Evolutionary conservation across 2,113 vertebrate genomes (phyloP), one percentile per base, ranked within the genome.

Genomic region (Aleadryas rufinucha): DNA sequence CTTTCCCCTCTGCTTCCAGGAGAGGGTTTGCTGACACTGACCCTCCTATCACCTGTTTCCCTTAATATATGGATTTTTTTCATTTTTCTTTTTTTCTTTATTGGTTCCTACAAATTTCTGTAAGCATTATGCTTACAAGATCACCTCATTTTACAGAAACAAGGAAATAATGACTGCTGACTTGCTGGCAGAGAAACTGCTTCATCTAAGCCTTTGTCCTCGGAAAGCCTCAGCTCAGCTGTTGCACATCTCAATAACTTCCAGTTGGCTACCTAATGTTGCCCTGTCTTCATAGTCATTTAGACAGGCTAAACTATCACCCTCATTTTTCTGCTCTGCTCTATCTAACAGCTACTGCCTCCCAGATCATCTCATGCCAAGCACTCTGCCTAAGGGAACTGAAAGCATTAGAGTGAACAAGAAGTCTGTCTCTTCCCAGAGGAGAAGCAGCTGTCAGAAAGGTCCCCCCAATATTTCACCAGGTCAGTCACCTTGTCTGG

Each of bases 401-500:
- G 11, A 74, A 71, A 78, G n/a, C 49, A 23, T 47, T 27, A 13
- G 31, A 44, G 33, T 64, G 77, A 83, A 33, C 14, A 26, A 61
- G 69, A 83, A 41, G 30, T 59, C 47, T 33, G 2, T 6, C 2
- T 33, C 21, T 49, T 64, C n/a, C 23, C 31, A 72, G 69, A 69
- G 42, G 33, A 84, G 59, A 84, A 45, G 35, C 37, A 41, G 50
- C n/a, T 47, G 26, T 57, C 54, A 53, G 49, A 69, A 75, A 33
- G 18, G 22, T 20, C 19, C 47, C 45, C 26, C 63, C 42, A 42
- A 0, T 54, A 33, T 41, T 61, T 83, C 65, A 21, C 11, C 13
- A 42, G 9, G 13, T 11, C 22, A 30, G 3, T 91, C 98, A 99
- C 99, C 98, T 98, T 85, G 89, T 64, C 18, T 83, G 14, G 50